Base-by-base conservation (phyloP, 2,113 vertebrate species). In the Pseudopipra pipra region DNA sequence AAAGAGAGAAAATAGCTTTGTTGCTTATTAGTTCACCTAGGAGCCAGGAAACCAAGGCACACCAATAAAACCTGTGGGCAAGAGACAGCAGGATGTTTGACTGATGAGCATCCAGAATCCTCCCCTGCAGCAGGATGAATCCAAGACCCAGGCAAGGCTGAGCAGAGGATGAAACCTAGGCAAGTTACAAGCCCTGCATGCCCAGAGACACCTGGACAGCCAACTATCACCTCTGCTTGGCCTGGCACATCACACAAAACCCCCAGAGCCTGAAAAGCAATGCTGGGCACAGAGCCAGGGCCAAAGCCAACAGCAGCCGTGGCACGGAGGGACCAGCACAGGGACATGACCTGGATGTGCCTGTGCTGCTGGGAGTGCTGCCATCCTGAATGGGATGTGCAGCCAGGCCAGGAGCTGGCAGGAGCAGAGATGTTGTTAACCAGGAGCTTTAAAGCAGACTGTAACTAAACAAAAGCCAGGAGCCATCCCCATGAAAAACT, bases 251-350 rank as follows among this genome's bases (percentile, higher is more conserved):
- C 21, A 4, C 47, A 35, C 25, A 41, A 41, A 76, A 62, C 49
- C 18, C 51, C 55, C 68, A 16, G 28, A 70, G 20, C 8, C 59
- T 8, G 33, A 22, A 81, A n/a, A 81, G 56, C 14, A 19, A 15
- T 2, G 35, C 25, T 0, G 1, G 37, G 59, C 8, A 1, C 11
- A 1, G 47, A 33, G 18, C 55, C 5, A 24, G 33, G 22, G 35
- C 62, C 67, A 51, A 75, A 54, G 11, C 39, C 30, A 56, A 13
- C 43, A 77, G 85, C 55, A 85, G 61, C 46, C 0, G 0, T 12
- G 54, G 58, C 65, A 46, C 1, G 0, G 27, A 6, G 80, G 44
- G 20, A 58, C 16, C 1, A 11, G 35, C 24, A 4, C 33, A 1
- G 59, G 62, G 55, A 39, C 0, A 0, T 23, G 75, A 33, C 30